A percentile compares a stretch with the other conserved stretches of the same genome.
These are phyloP conservation scores for Hemicrepidius hirtus DNA, from an alignment of 2,888 invertebrate species.

Conservation along the genomic window DNA sequence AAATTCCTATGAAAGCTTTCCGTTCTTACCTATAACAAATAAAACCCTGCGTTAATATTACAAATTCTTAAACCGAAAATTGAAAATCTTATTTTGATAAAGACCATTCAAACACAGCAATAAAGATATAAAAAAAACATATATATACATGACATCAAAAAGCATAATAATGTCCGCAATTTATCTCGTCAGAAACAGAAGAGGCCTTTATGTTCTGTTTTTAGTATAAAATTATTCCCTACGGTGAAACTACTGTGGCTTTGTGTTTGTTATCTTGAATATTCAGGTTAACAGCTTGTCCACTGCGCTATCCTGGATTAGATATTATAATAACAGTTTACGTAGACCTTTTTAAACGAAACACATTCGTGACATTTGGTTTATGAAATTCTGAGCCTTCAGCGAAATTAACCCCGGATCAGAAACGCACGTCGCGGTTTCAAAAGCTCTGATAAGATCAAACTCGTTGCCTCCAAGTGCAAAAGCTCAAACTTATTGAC, in stretches of 20 bases:
- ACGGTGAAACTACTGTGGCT: slow-evolving; percentile 49
- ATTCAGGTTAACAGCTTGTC: slow-evolving; percentile 54
- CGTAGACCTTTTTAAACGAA: slow-evolving; percentile 46
- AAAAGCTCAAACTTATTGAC: slow-evolving; percentile 23
- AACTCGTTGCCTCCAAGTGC: neutral
- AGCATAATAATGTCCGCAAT: slow-evolving; percentile 46
- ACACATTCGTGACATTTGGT: slow-evolving; percentile 32
- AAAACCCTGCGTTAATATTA: neutral
- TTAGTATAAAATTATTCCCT: slow-evolving; percentile 51
- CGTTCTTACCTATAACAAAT: slow-evolving; percentile 13
- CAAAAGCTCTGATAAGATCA: slow-evolving; percentile 8
- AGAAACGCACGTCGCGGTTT: slow-evolving; percentile 29
- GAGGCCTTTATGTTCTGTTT: slow-evolving; percentile 50
- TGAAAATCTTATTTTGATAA: neutral
- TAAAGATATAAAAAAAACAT: slow-evolving; percentile 40
- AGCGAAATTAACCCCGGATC: slow-evolving; percentile 33
- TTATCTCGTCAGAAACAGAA: slow-evolving; percentile 48
- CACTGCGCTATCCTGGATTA: slow-evolving; percentile 50
- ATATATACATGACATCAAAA: slow-evolving; percentile 43
- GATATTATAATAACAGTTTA: slow-evolving; percentile 52
- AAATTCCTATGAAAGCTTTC: neutral
- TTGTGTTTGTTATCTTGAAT: slow-evolving; percentile 52
- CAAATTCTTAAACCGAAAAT: too few species aligned
- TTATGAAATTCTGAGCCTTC: slow-evolving; percentile 27
- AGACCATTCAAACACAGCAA: slow-evolving; percentile 12